Evolutionary conservation across 2,113 vertebrate species (phyloP).

Genomic region (Kryptolebias marmoratus): DNA sequence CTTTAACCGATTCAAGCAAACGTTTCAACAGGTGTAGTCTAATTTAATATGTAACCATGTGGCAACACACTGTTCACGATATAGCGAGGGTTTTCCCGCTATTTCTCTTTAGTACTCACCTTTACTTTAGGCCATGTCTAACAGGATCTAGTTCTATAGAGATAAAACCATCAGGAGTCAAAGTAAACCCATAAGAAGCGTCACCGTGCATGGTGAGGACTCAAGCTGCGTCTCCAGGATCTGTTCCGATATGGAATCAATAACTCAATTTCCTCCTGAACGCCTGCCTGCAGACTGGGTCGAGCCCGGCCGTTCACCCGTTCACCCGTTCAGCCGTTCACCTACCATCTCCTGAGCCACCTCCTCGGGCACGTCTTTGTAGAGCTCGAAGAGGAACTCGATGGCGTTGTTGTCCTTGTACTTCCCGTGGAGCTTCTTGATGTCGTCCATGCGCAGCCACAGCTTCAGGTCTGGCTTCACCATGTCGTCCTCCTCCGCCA

Average conservation of each 20-base stretch:
- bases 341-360: conserved; percentile 97
- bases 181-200: conserved; percentile 10
- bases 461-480: conserved; percentile 91
- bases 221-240: not conserved
- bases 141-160: not conserved
- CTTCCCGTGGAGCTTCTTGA: conserved; percentile 90
- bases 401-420: conserved; percentile 98
- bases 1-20: no score
- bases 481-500: conserved; percentile 92
- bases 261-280: conserved; percentile 46
- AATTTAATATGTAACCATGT: no score
- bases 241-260: conserved; percentile 42
- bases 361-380: conserved; percentile 93
- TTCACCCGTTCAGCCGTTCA: not conserved
- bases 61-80: no score
- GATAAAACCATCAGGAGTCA: not conserved
- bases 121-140: no score
- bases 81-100: no score
- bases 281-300: conserved; percentile 17
- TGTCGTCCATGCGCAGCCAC: conserved; percentile 95
- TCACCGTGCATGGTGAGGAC: conserved; percentile 23
- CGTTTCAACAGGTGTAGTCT: no score
- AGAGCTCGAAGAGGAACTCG: conserved; percentile 94
- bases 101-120: no score
- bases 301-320: not conserved